Base-by-base conservation (phyloP, 1,140 invertebrate species). In the Arion vulgaris region DNA sequence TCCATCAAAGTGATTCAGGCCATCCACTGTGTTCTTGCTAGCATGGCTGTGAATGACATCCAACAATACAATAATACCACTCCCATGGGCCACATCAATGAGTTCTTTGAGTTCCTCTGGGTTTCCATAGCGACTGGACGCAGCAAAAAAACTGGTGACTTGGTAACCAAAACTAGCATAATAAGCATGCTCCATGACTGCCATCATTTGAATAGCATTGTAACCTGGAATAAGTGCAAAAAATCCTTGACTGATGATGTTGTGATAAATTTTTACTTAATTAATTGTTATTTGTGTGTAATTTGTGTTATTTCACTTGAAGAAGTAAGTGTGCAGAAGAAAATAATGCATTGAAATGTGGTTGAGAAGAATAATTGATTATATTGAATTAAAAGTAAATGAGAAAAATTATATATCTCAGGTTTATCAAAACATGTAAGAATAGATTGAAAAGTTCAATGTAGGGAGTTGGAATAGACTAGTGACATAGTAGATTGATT, bases 101-200 rank as follows among this genome's bases (percentile, higher is more conserved):
- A 99, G 93, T 85, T 96, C 95, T 92, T 99, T 99, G 53, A 99
- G 93, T 88, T 99, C 96, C 88, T 99, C 98, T 0, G 99, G 98
- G 4, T 96, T 98, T 66, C 99, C 99, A 93, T 95, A 99, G 51
- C 98, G 97, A 93, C 97, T 98, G 86, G 96, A 97, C 51, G 96
- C 95, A 73, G 97, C 97, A 94, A 95, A 98, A 92, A 98, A 98
- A 92, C 95, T 98, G 1, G 97, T 98, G 1, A 99, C 96, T 94
- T 99, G 99, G 93, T 99, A 99, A 73, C 99, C 98, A 94, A 99
- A 99, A 89, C 97, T 98, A 39, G 98, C 99, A 92, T 99, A 99
- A 93, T 99, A 99, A 4, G 97, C 99, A 92, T 99, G 99, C 91
- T 99, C 99, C 99, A 99, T 99, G 72, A 99, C 95, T 0, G 98